phyloP scores from a whole-genome alignment of 2,113 vertebrate genomes.

The Arenaria interpres region DNA sequence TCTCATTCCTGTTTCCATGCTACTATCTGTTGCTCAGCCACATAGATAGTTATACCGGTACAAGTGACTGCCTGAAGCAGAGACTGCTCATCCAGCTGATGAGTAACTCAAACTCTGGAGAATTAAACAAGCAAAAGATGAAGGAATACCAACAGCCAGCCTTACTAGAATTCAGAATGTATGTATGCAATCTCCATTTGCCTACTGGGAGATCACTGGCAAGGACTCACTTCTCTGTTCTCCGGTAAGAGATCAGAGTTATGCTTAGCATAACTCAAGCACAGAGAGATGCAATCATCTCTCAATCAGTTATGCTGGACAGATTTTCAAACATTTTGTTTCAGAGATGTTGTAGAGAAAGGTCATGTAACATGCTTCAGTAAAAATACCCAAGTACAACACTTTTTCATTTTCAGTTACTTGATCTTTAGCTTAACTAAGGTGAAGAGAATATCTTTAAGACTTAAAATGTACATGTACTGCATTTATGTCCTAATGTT shows the following conservation, averaged over 20 bases:
- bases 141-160: not conserved
- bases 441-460: not conserved
- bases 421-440: not conserved
- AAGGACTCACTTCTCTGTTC: not conserved
- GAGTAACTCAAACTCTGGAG: not conserved
- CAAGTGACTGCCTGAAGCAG: not conserved
- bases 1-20: accelerated
- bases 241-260: not conserved
- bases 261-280: not conserved
- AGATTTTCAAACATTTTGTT: not conserved
- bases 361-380: not conserved
- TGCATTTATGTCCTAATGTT: not conserved
- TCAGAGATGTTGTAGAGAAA: not conserved
- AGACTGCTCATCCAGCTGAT: not conserved
- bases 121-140: constrained; percentile 25
- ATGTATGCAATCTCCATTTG: not conserved
- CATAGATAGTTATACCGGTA: accelerated
- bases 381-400: not conserved
- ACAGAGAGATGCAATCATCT: not conserved
- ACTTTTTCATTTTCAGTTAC: not conserved
- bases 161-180: not conserved
- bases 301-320: not conserved
- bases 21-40: not conserved
- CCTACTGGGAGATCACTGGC: not conserved
- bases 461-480: not conserved